Conservation (phyloP, 2,113 vertebrate species). For the Hippocampus abdominalis region DNA sequence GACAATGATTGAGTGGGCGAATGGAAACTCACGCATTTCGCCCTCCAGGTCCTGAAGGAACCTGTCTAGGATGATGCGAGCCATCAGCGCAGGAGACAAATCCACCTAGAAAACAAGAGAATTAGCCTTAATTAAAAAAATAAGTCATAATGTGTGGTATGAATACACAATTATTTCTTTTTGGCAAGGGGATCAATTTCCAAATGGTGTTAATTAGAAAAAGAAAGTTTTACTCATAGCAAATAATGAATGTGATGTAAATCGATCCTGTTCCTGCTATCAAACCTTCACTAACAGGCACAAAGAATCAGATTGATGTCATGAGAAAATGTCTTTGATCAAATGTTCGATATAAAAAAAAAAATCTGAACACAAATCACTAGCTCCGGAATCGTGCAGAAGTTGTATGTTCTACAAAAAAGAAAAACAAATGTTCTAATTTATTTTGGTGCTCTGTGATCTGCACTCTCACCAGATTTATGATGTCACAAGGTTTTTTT, state of each 20-base stretch:
- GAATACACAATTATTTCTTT: neutral
- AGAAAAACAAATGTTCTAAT: no score
- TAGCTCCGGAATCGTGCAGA: no score
- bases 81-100: constrained; percentile 90
- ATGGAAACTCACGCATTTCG: constrained; percentile 75
- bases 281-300: no score
- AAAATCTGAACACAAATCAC: no score
- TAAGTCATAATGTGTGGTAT: neutral
- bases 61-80: constrained; percentile 86
- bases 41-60: constrained; percentile 83
- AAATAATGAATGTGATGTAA: neutral
- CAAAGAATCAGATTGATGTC: no score
- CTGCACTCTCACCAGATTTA: no score
- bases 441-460: no score
- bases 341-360: no score
- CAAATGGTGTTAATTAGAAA: neutral
- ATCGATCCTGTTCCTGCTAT: no score
- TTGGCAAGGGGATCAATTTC: neutral
- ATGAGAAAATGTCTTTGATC: no score
- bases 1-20: constrained; percentile 33
- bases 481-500: no score
- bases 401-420: no score
- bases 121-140: constrained; percentile 33
- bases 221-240: neutral
- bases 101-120: constrained; percentile 76